Percentiles rank a stretch among this genome's conserved stretches.
Evolutionary conservation across 2,888 invertebrate genomes (phyloP).

Genomic region (Sphaerophoria taeniata): DNA sequence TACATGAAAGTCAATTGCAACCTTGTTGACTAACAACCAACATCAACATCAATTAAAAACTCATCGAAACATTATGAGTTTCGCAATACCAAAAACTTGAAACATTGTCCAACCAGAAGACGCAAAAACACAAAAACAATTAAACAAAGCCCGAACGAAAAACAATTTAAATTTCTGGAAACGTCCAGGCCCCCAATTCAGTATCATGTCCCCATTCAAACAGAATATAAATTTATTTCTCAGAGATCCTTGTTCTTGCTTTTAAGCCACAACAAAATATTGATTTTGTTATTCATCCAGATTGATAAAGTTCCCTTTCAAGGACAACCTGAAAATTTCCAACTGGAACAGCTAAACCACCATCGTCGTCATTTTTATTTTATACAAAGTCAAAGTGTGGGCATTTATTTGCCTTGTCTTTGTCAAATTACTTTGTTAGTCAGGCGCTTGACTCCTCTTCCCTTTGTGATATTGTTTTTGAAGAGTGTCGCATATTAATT

Average conservation of each 20-base stretch:
- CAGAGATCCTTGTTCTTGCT: background rate
- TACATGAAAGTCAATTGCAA: too few relatives aligned
- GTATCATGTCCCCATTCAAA: background rate
- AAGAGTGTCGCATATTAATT: slow-evolving; percentile 17
- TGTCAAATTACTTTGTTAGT: background rate
- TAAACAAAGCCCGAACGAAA: too few relatives aligned
- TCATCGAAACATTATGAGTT: background rate
- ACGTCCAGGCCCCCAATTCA: background rate
- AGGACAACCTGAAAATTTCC: background rate
- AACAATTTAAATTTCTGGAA: background rate
- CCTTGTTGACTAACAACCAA: too few relatives aligned
- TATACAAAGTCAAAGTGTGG: background rate
- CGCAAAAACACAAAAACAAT: background rate
- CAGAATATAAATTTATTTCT: background rate
- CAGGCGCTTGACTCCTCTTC: background rate
- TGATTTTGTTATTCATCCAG: background rate
- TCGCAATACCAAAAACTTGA: background rate
- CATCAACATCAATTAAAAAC: too few relatives aligned
- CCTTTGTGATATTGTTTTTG: background rate
- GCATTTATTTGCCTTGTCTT: slow-evolving; percentile 1
- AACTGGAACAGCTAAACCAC: slow-evolving; percentile 8
- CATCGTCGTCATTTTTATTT: background rate
- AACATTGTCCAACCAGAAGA: background rate
- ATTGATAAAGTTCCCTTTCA: slow-evolving; percentile 4
- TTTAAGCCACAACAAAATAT: background rate